Base-by-base conservation (phyloP, 1,140 invertebrate genomes). In the Thaumetopoea pityocampa region DNA sequence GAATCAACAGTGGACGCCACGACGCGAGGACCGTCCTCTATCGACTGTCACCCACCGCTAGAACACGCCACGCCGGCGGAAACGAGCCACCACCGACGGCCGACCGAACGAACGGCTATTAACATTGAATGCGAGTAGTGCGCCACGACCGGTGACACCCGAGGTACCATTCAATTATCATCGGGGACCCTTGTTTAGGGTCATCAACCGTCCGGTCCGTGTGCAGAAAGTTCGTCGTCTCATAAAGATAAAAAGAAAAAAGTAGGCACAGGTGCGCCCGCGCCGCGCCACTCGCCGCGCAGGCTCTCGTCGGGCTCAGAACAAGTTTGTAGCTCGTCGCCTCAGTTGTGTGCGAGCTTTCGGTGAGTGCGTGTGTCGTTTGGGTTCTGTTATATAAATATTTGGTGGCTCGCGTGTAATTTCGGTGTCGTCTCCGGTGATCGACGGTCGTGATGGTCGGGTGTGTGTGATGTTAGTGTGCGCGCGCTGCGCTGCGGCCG, bases 181-280 rank as follows among this genome's bases (percentile, higher is more conserved):
- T 50, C 51, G 45, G 19, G 23, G 14, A 26, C 36, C 32, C 32
- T 28, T 32, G 37, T 41, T 41, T 41, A 17, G 52, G 69, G 66
- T 73, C 67, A 62, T 67, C 58, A 61, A 65, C 67, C 70, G 56
- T 26, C 32, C 23, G 50, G 22, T 23, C 24, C 35, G 24, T 46
- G 36, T 41, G 54, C 55, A 51, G 52, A 62, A 66, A 64, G 62
- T 63, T 61, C 62, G 56, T 54, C 55, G 60, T 38, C 50, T 55
- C 48, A 44, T 53, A 59, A 51, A 59, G 55, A 47, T 40, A 54
- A 61, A 52, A 52, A 59, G 42, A 65, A 67, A 65, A 68, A 57
- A 34, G 47, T 40, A 56, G 46, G 47, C 50, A 68, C 68, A 76
- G 64, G 67, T 71, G 68, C 70, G 70, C 65, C 47, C 38, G 69